Evolutionary conservation across 2,113 vertebrate genomes (phyloP), one percentile per base, ranked within the genome.

Genomic region (Campylorhamphus procurvoides): DNA sequence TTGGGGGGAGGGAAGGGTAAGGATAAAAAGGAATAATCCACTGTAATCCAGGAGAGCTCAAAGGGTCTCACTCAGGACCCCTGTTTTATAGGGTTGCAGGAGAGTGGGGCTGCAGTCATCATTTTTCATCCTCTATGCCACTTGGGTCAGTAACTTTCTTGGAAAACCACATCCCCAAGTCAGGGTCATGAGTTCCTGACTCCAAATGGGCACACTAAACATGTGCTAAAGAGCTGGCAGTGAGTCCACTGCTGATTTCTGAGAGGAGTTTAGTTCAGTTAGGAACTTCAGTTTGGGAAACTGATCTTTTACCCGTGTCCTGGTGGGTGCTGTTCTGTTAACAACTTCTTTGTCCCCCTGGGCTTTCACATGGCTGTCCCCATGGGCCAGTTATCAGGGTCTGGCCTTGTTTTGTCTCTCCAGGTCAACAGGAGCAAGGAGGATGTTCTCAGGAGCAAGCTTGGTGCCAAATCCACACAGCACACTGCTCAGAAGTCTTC

Each of bases 351-450:
- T 37, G 42, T 42, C 25, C 23, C 33, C 0, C 0, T 2, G 1
- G 31, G 47, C 35, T n/a, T n/a, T n/a, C n/a, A n/a, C n/a, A n/a
- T n/a, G n/a, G n/a, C n/a, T 37, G 42, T 42, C 25, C 23, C 33
- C 0, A 0, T 2, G 1, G 31, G 47, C 35, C 37, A 37, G 37
- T 9, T 37, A 9, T 37, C 37, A 37, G 37, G 37, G 37, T 37
- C 37, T 37, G 37, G 37, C 37, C 37, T 63, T 10, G 3, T 76
- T 92, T 94, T 73, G 10, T 91, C 29, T 90, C 96, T 94, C 55
- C 87, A 98, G 98, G 66, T 71, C 42, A 15, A 67, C 69, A 71
- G 67, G 81, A 93, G 35, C 56, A 87, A 92, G 94, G 91, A 96
- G 42, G 35, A 90, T 28, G 14, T 14, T 72, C 56, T 62, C 47